Evolutionary conservation across 2,113 vertebrate genomes (phyloP).

Genomic region (Clupea harengus): DNA sequence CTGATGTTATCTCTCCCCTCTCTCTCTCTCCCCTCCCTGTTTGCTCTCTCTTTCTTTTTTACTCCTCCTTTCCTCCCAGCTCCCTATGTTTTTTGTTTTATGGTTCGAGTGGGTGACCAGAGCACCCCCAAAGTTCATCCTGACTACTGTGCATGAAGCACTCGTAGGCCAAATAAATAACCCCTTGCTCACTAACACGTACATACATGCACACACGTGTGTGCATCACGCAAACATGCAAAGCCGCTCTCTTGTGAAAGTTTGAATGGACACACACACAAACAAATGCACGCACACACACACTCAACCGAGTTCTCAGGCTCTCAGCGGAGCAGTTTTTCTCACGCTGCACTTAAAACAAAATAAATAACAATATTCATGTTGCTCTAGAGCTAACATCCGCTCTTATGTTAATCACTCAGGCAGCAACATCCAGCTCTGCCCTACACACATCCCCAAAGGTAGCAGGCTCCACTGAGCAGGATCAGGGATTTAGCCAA

Average conservation of each 20-base stretch:
- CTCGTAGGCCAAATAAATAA: constrained; percentile 47
- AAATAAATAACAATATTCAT: constrained; percentile 51
- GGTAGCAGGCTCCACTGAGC: constrained; percentile 64
- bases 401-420: constrained; percentile 38
- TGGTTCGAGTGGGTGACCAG: constrained; percentile 38
- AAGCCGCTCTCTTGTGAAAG: background rate
- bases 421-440: constrained; percentile 41
- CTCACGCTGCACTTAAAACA: constrained; percentile 40
- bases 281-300: background rate
- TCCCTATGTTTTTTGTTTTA: constrained; percentile 29
- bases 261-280: constrained; percentile 20
- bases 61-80: constrained; percentile 29
- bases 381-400: constrained; percentile 40
- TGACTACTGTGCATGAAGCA: constrained; percentile 50
- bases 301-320: constrained; percentile 40
- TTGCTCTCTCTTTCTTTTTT: constrained; percentile 20
- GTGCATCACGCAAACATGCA: background rate
- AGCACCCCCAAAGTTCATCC: constrained; percentile 29
- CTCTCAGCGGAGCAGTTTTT: constrained; percentile 29
- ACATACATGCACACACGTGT: constrained; percentile 8
- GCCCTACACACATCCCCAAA: constrained; percentile 48
- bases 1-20: constrained; percentile 38
- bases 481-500: constrained; percentile 69
- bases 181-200: constrained; percentile 28
- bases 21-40: background rate